These are phyloP conservation scores for Progne subis DNA, from an alignment of 2,113 vertebrate genomes.

Conservation along the genomic window DNA sequence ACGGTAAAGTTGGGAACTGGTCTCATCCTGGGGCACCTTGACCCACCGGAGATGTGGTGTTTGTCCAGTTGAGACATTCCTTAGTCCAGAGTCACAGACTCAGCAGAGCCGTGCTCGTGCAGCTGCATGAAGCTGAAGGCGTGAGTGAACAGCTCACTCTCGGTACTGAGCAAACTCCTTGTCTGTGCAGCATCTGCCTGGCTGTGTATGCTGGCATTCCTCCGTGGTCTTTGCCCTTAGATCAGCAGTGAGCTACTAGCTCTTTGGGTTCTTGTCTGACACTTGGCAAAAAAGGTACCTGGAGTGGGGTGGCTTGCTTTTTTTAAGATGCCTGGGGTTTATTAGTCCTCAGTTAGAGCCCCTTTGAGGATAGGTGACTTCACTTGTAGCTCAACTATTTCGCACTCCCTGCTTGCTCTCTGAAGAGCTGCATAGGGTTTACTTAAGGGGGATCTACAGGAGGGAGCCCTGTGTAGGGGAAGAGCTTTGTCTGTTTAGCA, in stretches of 20 bases:
- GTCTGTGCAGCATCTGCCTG: background rate
- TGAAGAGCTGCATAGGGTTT: background rate
- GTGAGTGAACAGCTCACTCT: background rate
- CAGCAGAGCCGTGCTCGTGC: background rate
- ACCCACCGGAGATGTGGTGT: background rate
- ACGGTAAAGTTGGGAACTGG: background rate
- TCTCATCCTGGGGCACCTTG: background rate
- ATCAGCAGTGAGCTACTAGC: background rate
- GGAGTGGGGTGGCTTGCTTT: background rate
- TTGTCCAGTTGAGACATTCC: constrained; percentile 30
- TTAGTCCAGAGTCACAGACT: constrained; percentile 4
- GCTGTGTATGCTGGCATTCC: background rate
- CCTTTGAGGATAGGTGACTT: background rate
- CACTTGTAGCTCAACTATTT: background rate
- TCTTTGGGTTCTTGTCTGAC: background rate
- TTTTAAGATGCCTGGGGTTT: background rate
- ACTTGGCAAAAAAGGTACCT: background rate
- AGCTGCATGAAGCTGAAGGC: background rate
- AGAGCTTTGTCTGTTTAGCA: background rate
- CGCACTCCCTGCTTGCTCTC: background rate
- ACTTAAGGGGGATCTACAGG: background rate
- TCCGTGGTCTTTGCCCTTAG: background rate
- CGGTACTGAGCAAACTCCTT: background rate
- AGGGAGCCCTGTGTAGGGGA: background rate
- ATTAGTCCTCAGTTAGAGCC: background rate